Percentiles rank a stretch among this genome's conserved stretches.
These are phyloP conservation scores for Peromyscus leucopus DNA, from an alignment of 2,113 vertebrate species.

Conservation along the genomic window DNA sequence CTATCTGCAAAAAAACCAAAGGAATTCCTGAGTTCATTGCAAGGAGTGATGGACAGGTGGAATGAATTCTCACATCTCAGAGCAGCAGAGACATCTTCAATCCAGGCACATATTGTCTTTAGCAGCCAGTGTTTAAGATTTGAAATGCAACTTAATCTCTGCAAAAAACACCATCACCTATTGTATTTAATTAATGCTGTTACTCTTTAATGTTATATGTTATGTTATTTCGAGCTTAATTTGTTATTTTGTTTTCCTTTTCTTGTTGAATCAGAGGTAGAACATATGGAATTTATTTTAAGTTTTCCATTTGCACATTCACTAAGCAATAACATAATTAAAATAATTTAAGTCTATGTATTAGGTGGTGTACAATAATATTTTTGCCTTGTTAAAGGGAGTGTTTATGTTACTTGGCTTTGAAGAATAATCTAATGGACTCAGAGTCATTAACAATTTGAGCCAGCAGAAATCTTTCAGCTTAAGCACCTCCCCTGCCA, in stretches of 20 bases:
- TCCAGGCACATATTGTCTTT: not conserved
- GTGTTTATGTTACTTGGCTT: not conserved
- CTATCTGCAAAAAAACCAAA: not conserved
- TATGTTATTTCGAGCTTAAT: conserved; percentile 54
- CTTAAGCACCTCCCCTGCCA: not conserved
- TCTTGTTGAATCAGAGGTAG: conserved; percentile 33
- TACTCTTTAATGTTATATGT: conserved; percentile 46
- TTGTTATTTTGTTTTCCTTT: conserved; percentile 64
- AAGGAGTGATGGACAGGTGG: not conserved
- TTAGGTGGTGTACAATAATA: not conserved
- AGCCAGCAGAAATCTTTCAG: not conserved
- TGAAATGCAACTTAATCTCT: conserved; percentile 34
- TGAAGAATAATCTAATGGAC: not conserved
- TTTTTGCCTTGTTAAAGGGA: not conserved
- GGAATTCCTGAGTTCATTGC: fast-evolving
- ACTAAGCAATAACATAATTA: conserved; percentile 50
- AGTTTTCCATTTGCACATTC: conserved; percentile 48
- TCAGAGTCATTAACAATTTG: not conserved
- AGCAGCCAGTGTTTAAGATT: not conserved
- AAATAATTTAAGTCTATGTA: conserved; percentile 31
- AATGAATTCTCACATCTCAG: not conserved
- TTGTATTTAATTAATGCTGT: not conserved
- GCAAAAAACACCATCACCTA: conserved; percentile 26
- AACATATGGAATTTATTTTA: conserved; percentile 68
- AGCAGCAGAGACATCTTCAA: not conserved